A percentile compares a stretch with the other conserved stretches of the same genome.
Conservation (phyloP, 2,888 invertebrate species). For the Dione juno region DNA sequence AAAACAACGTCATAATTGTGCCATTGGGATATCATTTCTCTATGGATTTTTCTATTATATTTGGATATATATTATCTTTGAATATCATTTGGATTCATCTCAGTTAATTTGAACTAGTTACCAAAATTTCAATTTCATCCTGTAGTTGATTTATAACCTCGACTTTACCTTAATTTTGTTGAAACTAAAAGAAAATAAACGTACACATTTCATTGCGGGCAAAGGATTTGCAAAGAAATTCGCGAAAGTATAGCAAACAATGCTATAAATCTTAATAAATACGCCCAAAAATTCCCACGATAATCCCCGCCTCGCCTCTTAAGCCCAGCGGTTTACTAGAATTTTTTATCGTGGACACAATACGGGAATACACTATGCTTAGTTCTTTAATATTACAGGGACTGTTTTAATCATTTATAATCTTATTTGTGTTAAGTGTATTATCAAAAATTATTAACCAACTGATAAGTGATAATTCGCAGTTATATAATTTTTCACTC, state of each 20-base stretch:
- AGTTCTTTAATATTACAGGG: conserved; percentile 15
- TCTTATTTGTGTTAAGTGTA: not conserved
- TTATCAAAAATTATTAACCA: not conserved
- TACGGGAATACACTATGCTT: conserved; percentile 26
- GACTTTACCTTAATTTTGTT: not conserved
- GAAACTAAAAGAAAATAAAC: not conserved
- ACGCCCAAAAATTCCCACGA: conserved; percentile 46
- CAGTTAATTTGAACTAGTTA: too few relatives aligned
- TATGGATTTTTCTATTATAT: too few relatives aligned
- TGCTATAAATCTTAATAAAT: conserved; percentile 52
- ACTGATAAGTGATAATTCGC: too few relatives aligned
- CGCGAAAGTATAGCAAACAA: conserved; percentile 44
- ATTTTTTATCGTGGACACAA: conserved; percentile 39
- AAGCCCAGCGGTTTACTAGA: conserved; percentile 37
- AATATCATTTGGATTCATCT: too few relatives aligned
- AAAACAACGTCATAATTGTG: too few relatives aligned
- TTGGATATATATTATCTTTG: too few relatives aligned
- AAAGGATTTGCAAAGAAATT: conserved; percentile 38
- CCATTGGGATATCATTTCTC: too few relatives aligned
- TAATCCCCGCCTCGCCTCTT: conserved; percentile 38
- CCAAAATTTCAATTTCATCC: not conserved
- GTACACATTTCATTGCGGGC: conserved; percentile 33
- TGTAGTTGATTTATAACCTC: not conserved
- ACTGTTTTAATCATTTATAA: conserved; percentile 12
- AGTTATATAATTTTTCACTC: too few relatives aligned